Evolutionary conservation across 2,888 invertebrate species (phyloP).

Genomic region (Argyresthia albistria): DNA sequence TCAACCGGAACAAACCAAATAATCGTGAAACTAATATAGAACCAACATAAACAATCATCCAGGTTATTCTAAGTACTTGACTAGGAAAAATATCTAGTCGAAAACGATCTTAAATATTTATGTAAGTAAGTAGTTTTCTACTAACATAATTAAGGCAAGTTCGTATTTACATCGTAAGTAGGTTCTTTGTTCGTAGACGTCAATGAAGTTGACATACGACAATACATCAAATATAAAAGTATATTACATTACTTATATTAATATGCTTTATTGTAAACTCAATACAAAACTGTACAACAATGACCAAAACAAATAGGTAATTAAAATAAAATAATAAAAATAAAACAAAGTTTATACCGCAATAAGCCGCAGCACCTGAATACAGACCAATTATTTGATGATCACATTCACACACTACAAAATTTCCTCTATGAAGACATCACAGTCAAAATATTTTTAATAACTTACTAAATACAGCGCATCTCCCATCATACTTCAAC

Average conservation of each 20-base stretch:
- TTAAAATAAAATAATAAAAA: neutral
- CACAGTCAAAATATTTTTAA: conserved; percentile 49
- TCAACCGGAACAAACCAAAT: no score
- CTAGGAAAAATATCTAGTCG: conserved; percentile 63
- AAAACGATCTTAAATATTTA: conserved; percentile 9
- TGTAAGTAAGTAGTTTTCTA: conserved; percentile 36
- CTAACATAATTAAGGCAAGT: conserved; percentile 52
- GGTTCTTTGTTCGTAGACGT: neutral
- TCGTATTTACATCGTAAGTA: conserved; percentile 50
- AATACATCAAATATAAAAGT: conserved; percentile 36
- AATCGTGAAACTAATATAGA: no score
- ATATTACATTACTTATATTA: neutral
- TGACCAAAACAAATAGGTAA: no score
- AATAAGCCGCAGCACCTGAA: conserved; percentile 27
- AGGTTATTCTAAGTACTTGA: conserved; percentile 34
- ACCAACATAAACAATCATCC: no score
- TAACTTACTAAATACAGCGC: conserved; percentile 6
- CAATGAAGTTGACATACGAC: conserved; percentile 19
- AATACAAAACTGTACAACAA: no score
- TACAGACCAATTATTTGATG: conserved; percentile 17
- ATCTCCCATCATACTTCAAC: conserved; percentile 1
- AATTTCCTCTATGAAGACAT: conserved; percentile 67
- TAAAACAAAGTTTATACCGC: conserved; percentile 20
- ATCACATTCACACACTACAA: conserved; percentile 44
- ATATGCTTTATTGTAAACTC: no score